Base-by-base conservation (phyloP, 2,888 invertebrate species). In the Platycnemis pennipes region DNA sequence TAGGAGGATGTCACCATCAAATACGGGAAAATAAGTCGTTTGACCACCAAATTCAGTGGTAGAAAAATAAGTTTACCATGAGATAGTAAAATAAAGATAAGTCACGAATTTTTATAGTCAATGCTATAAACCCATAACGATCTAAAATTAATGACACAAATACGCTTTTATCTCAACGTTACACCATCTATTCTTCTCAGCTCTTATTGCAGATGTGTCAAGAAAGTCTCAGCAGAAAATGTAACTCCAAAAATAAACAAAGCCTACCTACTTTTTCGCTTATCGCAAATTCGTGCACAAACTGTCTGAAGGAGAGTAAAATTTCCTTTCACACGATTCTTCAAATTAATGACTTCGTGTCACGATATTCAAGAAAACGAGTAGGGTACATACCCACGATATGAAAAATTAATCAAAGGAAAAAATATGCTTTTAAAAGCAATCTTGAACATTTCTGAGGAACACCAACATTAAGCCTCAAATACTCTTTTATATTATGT, bases 291-390 rank as follows among this genome's bases (percentile, higher is more conserved):
- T 91, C 91, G 69, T 91, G 91, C 91, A 26, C 63, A 63, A 91
- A n/a, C 49, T 69, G 44, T 63, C 63, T n/a, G n/a, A 91, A 63
- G n/a, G 69, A 63, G 91, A 91, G 44, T 91, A 91, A 91, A 91
- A 42, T 69, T 91, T 63, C 63, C 63, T 63, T 91, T 69, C 44
- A 42, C 26, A 63, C 91, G 63, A 42, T 63, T 63, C 63, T 42
- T 42, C 63, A 69, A 53, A 91, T 91, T 69, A 91, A 91, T 91
- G 91, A 42, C 44, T n/a, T 22, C 44, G 13, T 63, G 63, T 91
- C 91, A 91, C 91, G 91, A 63, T 13, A 77, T 37, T 11, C 16
- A 77, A 77, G 37, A 11, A 13, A 31, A 77, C n/a, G 26, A 26
- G 4, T 63, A 19, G 26, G 63, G 63, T 7, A 26, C 77, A 77